phyloP scores from a whole-genome alignment of 2,888 invertebrate genomes.

The Marasmarcha lunaedactyla region DNA sequence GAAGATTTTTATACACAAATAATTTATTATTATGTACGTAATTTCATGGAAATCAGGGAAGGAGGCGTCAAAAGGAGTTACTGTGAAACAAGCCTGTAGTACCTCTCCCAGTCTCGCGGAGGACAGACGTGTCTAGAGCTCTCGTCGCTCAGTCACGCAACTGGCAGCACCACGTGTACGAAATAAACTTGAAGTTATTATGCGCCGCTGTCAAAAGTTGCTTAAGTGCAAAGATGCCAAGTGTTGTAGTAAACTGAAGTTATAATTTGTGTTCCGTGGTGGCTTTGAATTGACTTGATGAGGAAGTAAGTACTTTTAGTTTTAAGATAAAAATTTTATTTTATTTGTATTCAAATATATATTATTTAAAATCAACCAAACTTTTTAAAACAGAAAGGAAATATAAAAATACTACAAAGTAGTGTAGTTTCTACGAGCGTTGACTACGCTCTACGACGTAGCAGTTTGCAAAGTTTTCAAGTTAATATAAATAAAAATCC shows the following conservation, averaged over 20 bases:
- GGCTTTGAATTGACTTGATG: conserved; percentile 31
- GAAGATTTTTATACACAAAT: too few relatives aligned
- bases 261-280: conserved; percentile 45
- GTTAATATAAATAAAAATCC: too few relatives aligned
- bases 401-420: too few relatives aligned
- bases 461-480: too few relatives aligned
- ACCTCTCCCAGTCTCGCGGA: conserved; percentile 39
- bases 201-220: conserved; percentile 16
- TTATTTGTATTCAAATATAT: too few relatives aligned
- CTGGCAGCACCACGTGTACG: neutral
- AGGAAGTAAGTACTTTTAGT: conserved; percentile 40
- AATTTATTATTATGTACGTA: too few relatives aligned
- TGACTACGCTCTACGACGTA: too few relatives aligned
- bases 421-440: too few relatives aligned
- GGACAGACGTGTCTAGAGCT: conserved; percentile 48
- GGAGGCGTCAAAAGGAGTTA: conserved; percentile 24
- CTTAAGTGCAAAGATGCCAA: conserved; percentile 26
- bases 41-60: conserved; percentile 31
- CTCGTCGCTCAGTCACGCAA: neutral
- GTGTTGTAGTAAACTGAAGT: conserved; percentile 31
- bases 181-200: neutral
- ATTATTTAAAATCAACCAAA: too few relatives aligned
- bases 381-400: too few relatives aligned
- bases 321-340: too few relatives aligned
- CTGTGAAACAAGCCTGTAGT: conserved; percentile 37